These are phyloP conservation scores for Marisa cornuarietis DNA, from an alignment of 1,140 invertebrate species.

Conservation along the genomic window DNA sequence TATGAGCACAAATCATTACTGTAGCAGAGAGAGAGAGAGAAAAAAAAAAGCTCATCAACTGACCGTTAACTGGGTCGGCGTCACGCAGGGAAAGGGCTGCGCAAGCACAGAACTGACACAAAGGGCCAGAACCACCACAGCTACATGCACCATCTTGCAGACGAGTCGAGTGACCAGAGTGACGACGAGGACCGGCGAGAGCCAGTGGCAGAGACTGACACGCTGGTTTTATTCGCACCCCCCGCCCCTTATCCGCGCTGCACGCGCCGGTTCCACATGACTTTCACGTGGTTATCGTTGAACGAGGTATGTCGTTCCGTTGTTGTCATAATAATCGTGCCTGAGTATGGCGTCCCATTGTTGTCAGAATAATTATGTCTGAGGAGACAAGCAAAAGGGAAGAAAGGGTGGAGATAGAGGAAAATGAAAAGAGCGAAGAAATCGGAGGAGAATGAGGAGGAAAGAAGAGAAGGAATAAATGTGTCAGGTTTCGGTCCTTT, in stretches of 20 bases:
- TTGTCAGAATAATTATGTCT: not conserved
- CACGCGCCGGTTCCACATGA: not conserved
- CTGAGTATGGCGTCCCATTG: not conserved
- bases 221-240: not conserved
- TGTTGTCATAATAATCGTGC: not conserved
- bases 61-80: constrained; percentile 17
- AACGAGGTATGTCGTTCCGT: not conserved
- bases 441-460: not conserved
- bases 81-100: constrained; percentile 19
- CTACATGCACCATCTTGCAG: not conserved
- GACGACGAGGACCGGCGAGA: not conserved
- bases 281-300: not conserved
- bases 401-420: not conserved
- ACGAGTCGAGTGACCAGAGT: not conserved
- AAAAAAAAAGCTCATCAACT: not conserved
- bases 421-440: not conserved
- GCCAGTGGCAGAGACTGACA: not conserved
- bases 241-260: not conserved
- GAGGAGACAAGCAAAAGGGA: not conserved
- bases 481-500: not conserved
- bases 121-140: not conserved
- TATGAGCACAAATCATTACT: too few relatives aligned
- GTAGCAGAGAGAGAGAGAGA: too few relatives aligned
- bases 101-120: not conserved
- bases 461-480: not conserved